Percentiles rank a stretch among this genome's conserved stretches.
These are phyloP conservation scores for Sarcophaga carnaria DNA, from an alignment of 2,888 invertebrate genomes.

Conservation along the genomic window DNA sequence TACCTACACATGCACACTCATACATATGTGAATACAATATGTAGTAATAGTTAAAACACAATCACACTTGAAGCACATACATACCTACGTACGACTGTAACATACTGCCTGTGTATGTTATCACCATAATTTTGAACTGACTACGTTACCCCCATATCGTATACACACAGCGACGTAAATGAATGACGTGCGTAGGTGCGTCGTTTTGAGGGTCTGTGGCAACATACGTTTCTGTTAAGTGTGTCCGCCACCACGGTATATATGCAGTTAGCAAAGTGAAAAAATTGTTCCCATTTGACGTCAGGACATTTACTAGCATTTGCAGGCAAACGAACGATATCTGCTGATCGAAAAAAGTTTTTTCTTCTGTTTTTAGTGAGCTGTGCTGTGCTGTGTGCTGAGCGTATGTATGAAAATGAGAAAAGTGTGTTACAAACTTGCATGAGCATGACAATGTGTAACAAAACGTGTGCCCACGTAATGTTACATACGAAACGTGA, in stretches of 20 bases:
- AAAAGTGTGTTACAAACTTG: constrained; percentile 63
- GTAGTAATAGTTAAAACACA: background rate
- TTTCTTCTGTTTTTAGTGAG: background rate
- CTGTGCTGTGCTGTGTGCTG: background rate
- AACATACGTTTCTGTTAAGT: constrained; percentile 20
- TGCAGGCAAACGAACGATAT: constrained; percentile 37
- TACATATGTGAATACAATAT: background rate
- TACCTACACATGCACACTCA: no score
- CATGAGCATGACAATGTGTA: constrained; percentile 65
- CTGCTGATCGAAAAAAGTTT: constrained; percentile 63
- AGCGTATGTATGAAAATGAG: constrained; percentile 47
- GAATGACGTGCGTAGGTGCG: background rate
- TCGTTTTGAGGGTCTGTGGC: background rate
- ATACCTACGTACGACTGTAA: background rate
- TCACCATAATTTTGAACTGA: constrained; percentile 9
- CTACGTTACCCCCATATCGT: background rate
- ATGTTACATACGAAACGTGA: constrained; percentile 50
- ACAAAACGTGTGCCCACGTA: constrained; percentile 65
- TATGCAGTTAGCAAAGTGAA: background rate
- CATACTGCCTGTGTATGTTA: background rate
- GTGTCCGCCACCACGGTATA: constrained; percentile 1
- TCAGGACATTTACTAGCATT: constrained; percentile 25
- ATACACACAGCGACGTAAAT: background rate
- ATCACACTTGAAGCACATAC: background rate
- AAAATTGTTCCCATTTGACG: constrained; percentile 55